A percentile compares a stretch with the other conserved stretches of the same genome.
Evolutionary conservation across 2,888 invertebrate genomes (phyloP).

Genomic region (Sipha maydis): DNA sequence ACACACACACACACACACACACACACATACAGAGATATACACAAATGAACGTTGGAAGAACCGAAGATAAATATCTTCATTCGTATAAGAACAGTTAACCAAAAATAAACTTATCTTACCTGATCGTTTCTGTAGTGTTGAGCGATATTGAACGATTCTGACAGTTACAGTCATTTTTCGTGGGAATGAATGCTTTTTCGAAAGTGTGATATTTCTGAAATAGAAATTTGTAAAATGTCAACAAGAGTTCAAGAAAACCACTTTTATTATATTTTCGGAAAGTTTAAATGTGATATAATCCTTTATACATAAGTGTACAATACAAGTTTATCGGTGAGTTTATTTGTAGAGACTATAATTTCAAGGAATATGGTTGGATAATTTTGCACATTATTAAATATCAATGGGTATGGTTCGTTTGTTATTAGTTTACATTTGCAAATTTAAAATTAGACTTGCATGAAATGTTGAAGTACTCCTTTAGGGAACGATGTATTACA

Average conservation of each 20-base stretch:
- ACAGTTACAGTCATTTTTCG: neutral
- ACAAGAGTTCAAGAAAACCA: neutral
- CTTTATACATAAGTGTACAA: too few relatives aligned
- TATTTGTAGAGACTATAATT: too few relatives aligned
- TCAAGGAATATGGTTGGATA: too few relatives aligned
- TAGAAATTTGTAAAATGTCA: neutral
- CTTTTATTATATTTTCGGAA: too few relatives aligned
- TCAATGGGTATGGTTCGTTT: neutral
- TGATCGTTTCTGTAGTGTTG: constrained; percentile 15
- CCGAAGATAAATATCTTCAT: neutral
- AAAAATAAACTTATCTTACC: constrained; percentile 33
- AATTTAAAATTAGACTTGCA: neutral
- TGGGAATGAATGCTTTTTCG: neutral
- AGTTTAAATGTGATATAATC: too few relatives aligned
- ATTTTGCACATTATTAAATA: too few relatives aligned
- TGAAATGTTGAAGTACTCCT: neutral
- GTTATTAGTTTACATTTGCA: neutral
- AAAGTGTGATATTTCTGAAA: neutral
- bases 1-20: too few relatives aligned
- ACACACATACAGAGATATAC: too few relatives aligned
- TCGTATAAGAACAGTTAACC: neutral
- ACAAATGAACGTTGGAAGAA: too few relatives aligned
- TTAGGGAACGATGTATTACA: neutral
- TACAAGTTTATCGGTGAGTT: too few relatives aligned
- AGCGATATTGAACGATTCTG: constrained; percentile 14